phyloP scores from a whole-genome alignment of 2,888 invertebrate species.

The Apotomis capreana region DNA sequence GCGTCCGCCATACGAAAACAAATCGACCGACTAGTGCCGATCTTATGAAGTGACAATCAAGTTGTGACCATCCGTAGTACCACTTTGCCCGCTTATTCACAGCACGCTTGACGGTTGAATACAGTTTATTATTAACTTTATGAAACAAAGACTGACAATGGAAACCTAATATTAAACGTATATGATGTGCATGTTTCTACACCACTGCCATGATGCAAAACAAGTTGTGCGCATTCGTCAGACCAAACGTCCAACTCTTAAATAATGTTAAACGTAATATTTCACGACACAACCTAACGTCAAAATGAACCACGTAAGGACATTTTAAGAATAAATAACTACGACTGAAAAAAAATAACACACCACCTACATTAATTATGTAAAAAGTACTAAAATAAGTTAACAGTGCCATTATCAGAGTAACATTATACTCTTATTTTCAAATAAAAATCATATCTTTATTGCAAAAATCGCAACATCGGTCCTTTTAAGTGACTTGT shows the following conservation, averaged over 20 bases:
- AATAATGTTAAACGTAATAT: too few relatives aligned
- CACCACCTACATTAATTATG: neutral
- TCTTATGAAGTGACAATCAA: conserved; percentile 6
- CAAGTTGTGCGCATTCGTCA: neutral
- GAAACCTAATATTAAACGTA: conserved; percentile 16
- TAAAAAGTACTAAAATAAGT: neutral
- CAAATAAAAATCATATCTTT: conserved; percentile 1
- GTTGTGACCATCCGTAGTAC: conserved; percentile 25
- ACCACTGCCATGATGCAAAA: neutral
- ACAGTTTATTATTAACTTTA: conserved; percentile 37
- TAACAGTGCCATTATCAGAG: neutral
- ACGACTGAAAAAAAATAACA: too few relatives aligned
- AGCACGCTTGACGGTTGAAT: conserved; percentile 22
- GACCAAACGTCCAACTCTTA: neutral
- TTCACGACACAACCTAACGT: too few relatives aligned
- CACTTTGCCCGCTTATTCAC: conserved; percentile 23
- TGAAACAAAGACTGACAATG: conserved; percentile 33
- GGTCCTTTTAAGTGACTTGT: conserved; percentile 9
- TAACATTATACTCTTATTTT: neutral
- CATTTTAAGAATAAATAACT: too few relatives aligned
- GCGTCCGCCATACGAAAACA: too few relatives aligned
- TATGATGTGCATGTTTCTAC: neutral
- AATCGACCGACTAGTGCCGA: neutral
- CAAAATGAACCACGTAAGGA: too few relatives aligned
- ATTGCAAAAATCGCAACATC: conserved; percentile 16